Conservation (phyloP, 2,113 vertebrate genomes). For the Scatophagus argus region DNA sequence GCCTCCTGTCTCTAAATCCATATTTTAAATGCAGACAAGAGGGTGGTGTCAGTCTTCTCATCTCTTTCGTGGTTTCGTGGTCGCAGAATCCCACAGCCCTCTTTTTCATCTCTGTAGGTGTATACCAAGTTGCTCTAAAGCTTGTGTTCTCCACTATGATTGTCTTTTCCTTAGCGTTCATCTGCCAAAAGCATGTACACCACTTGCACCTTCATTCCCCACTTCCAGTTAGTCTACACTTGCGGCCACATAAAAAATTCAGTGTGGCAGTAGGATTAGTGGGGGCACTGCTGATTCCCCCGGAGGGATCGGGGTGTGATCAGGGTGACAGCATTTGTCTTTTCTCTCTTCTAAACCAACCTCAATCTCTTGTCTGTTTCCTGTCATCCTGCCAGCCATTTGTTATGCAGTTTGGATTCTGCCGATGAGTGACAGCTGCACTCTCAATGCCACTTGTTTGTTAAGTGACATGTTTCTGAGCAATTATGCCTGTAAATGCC, state of each 20-base stretch:
- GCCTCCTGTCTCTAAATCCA: not conserved
- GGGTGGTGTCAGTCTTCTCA: not conserved
- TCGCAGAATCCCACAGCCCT: not conserved
- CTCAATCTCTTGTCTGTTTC: constrained; percentile 8
- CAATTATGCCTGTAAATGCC: constrained; percentile 47
- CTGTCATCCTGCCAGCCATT: constrained; percentile 13
- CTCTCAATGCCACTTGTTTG: constrained; percentile 16
- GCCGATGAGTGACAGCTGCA: constrained; percentile 35
- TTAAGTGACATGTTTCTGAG: constrained; percentile 30
- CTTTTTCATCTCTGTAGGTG: not conserved
- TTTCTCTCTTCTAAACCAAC: constrained; percentile 17
- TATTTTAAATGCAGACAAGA: not conserved
- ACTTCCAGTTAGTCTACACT: not conserved
- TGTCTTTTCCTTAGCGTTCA: not conserved
- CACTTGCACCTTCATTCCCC: not conserved
- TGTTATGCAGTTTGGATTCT: constrained; percentile 5
- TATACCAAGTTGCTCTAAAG: not conserved
- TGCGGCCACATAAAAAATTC: constrained; percentile 3
- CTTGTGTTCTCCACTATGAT: not conserved
- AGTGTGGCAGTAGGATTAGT: constrained; percentile 7
- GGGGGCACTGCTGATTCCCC: constrained; percentile 21
- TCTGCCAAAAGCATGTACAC: not conserved
- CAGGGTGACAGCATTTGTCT: constrained; percentile 16
- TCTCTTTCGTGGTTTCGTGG: too few relatives aligned
- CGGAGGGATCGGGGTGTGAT: constrained; percentile 25